Conservation (phyloP, 2,888 invertebrate genomes). For the Caenorhabditis imperialis region DNA sequence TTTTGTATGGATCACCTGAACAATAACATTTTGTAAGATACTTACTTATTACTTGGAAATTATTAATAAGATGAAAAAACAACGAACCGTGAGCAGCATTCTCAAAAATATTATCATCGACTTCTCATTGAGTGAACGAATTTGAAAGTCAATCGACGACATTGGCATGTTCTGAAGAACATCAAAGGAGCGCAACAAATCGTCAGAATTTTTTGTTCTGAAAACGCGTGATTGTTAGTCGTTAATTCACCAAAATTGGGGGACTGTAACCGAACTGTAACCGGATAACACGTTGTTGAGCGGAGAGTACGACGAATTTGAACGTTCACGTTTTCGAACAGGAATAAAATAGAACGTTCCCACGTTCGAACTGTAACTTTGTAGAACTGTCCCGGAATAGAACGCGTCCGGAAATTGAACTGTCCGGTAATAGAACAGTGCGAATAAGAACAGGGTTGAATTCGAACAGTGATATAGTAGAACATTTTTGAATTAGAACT, state of each 20-base stretch:
- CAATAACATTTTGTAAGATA: slow-evolving; percentile 56
- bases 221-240: slow-evolving; percentile 29
- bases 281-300: too few relatives aligned
- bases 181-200: slow-evolving; percentile 56
- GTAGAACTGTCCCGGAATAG: too few relatives aligned
- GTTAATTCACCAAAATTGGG: slow-evolving; percentile 5
- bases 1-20: slow-evolving; percentile 85
- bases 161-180: slow-evolving; percentile 64
- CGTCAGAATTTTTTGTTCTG: slow-evolving; percentile 49
- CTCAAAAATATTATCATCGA: slow-evolving; percentile 64
- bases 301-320: too few relatives aligned
- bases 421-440: too few relatives aligned
- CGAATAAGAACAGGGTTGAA: too few relatives aligned
- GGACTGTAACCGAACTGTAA: too few relatives aligned
- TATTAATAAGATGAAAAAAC: neutral
- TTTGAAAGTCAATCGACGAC: slow-evolving; percentile 73
- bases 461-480: too few relatives aligned
- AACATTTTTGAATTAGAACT: too few relatives aligned
- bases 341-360: too few relatives aligned
- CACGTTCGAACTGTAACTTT: too few relatives aligned
- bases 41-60: neutral
- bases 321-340: too few relatives aligned
- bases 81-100: slow-evolving; percentile 63
- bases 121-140: slow-evolving; percentile 63
- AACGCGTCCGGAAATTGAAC: too few relatives aligned